Evolutionary conservation across 2,888 invertebrate species (phyloP).

Genomic region (Noctuana brunneofusca): DNA sequence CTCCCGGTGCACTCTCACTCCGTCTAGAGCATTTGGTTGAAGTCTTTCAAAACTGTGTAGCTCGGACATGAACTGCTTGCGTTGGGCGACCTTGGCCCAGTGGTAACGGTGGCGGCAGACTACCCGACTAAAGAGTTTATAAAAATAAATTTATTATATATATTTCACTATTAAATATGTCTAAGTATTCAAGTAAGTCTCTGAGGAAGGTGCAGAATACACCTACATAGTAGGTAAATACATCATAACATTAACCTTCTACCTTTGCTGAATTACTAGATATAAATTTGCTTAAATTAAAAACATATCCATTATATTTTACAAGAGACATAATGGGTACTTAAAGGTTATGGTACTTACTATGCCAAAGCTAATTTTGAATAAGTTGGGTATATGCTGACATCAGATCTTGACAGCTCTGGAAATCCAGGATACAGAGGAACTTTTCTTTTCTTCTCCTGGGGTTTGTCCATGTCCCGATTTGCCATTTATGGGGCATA

Average conservation of each 20-base stretch:
- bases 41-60: slow-evolving; percentile 84
- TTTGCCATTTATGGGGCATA: slow-evolving; percentile 39
- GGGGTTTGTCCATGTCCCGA: slow-evolving; percentile 36
- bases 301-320: too few relatives aligned
- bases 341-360: too few relatives aligned
- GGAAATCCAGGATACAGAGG: slow-evolving; percentile 76
- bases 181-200: too few relatives aligned
- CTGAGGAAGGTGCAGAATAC: too few relatives aligned
- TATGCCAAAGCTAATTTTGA: slow-evolving; percentile 82
- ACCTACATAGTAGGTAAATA: too few relatives aligned
- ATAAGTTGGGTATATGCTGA: slow-evolving; percentile 85
- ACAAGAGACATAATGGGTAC: too few relatives aligned
- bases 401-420: slow-evolving; percentile 82
- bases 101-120: slow-evolving; percentile 85
- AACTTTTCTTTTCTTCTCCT: slow-evolving; percentile 52
- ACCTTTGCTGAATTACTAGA: too few relatives aligned
- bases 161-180: too few relatives aligned
- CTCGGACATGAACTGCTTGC: slow-evolving; percentile 84
- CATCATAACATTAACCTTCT: too few relatives aligned
- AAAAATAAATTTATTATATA: too few relatives aligned
- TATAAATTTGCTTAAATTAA: too few relatives aligned
- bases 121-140: slow-evolving; percentile 83
- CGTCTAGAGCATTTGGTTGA: slow-evolving; percentile 84
- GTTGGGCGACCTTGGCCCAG: slow-evolving; percentile 75
- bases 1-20: slow-evolving; percentile 85